Evolutionary conservation across 2,797 vertebrate species (phyloP), one percentile per base, ranked within the genome.

Genomic region (Craterocephalus amniculus): DNA sequence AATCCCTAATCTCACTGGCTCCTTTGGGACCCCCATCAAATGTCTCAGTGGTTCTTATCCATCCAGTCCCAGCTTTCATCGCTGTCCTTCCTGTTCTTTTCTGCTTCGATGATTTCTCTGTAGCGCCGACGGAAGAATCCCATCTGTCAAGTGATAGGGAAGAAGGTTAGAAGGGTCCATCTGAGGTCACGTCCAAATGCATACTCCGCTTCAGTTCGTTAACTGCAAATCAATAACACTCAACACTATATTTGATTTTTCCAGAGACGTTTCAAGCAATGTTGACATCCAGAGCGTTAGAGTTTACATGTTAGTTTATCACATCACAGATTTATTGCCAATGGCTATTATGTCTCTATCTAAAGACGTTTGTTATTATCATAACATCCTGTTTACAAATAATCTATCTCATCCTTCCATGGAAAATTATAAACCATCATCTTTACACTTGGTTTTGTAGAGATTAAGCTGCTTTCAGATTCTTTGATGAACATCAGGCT

Each of bases 61-160:
- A 96, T 95, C 98, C 97, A 99, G 92, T 99, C 97, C 98, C 97
- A 99, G 93, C 95, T 96, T 71, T 99, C 97, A 84, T 98, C 96
- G 4, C 96, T 98, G 91, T 99, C 97, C 87, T 99, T 97, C 81
- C 97, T 95, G 94, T 95, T 98, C 92, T 97, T 98, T 83, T 99
- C 97, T 0, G 98, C 98, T 79, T 99, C 97, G 7, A 99, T 98
- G 71, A 99, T 99, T 89, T 99, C 98, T 91, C 96, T 96, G 93
- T 99, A 99, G 82, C 93, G 96, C 83, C 98, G 95, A 62, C 97
- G 97, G 89, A 99, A 99, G 94, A 99, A 99, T 70, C 98, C 98
- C 97, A 99, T 95, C 98, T 99, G 94, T 76, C 85, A 34, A 76
- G 48, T 2, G 35, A 78, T 67, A 80, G 14, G n/a, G 54, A 36